Conservation (phyloP, 1,140 invertebrate species). For the Drosophila busckii region DNA sequence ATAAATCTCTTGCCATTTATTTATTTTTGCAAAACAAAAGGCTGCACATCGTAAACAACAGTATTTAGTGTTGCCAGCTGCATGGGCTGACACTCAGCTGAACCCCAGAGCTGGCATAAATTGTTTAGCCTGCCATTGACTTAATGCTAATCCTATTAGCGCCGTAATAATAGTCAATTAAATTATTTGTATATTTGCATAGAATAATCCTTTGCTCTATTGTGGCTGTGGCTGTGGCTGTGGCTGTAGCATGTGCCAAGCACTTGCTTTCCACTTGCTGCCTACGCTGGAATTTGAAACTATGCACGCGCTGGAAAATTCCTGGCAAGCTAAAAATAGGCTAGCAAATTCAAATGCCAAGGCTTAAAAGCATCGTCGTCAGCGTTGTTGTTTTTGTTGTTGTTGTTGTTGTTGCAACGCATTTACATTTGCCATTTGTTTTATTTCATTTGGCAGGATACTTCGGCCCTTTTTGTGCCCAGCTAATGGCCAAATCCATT, state of each 20-base stretch:
- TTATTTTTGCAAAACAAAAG: conserved; percentile 36
- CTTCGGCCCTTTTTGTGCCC: neutral
- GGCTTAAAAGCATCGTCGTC: conserved; percentile 21
- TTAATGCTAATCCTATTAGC: too few relatives aligned
- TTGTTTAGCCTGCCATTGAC: too few relatives aligned
- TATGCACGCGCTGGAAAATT: conserved; percentile 19
- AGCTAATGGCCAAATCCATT: conserved; percentile 32
- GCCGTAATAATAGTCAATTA: too few relatives aligned
- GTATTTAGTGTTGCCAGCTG: conserved; percentile 13
- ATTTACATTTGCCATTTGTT: conserved; percentile 34
- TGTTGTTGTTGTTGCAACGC: neutral
- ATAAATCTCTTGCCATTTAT: conserved; percentile 68
- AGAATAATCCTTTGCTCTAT: too few relatives aligned
- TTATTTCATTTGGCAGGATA: conserved; percentile 13
- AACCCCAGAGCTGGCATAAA: too few relatives aligned
- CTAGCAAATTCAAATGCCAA: conserved; percentile 2
- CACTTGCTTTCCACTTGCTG: conserved; percentile 5
- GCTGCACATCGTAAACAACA: too few relatives aligned
- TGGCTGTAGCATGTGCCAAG: conserved; percentile 2
- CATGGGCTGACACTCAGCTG: conserved; percentile 2
- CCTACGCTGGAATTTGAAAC: conserved; percentile 25
- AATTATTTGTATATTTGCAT: too few relatives aligned
- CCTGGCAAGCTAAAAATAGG: conserved; percentile 3
- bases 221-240: too few relatives aligned
- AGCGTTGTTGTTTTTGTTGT: too few relatives aligned